Evolutionary conservation across 2,797 vertebrate species (phyloP).

Genomic region (Takifugu rubripes): DNA sequence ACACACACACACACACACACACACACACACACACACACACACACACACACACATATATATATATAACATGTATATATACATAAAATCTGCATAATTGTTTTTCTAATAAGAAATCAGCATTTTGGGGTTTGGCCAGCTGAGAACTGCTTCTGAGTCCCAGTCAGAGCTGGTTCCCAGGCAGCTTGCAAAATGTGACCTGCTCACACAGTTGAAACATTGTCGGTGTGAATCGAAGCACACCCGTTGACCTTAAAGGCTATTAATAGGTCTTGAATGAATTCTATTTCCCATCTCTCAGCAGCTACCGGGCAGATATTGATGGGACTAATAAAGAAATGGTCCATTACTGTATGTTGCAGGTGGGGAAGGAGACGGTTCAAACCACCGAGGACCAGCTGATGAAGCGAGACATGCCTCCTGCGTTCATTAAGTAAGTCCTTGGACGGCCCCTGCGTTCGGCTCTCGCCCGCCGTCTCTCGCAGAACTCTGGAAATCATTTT

Average conservation of each 20-base stretch:
- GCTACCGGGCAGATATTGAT: conserved; percentile 29
- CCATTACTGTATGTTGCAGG: conserved; percentile 70
- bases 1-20: not conserved
- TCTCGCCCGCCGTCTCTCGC: conserved; percentile 18
- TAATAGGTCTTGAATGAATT: conserved; percentile 44
- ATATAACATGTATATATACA: no score
- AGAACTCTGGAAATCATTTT: conserved; percentile 3
- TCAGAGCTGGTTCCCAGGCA: conserved; percentile 17
- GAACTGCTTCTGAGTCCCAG: conserved; percentile 5
- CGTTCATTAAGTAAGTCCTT: conserved; percentile 93
- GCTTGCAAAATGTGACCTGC: conserved; percentile 35
- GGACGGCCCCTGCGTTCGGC: conserved; percentile 1
- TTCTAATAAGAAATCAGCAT: no score
- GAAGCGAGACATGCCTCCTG: conserved; percentile 98
- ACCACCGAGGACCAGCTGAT: conserved; percentile 98
- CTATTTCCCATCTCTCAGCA: conserved; percentile 27
- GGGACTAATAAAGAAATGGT: conserved; percentile 14
- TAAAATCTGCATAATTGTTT: no score
- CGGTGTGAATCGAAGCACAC: conserved; percentile 51
- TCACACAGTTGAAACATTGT: conserved; percentile 40
- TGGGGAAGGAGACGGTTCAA: conserved; percentile 97
- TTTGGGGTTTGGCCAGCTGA: not conserved
- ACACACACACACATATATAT: no score
- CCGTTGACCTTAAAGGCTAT: conserved; percentile 41
- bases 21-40: no score